phyloP scores from a whole-genome alignment of 2,797 vertebrate genomes.

The Austrolebias charrua region DNA sequence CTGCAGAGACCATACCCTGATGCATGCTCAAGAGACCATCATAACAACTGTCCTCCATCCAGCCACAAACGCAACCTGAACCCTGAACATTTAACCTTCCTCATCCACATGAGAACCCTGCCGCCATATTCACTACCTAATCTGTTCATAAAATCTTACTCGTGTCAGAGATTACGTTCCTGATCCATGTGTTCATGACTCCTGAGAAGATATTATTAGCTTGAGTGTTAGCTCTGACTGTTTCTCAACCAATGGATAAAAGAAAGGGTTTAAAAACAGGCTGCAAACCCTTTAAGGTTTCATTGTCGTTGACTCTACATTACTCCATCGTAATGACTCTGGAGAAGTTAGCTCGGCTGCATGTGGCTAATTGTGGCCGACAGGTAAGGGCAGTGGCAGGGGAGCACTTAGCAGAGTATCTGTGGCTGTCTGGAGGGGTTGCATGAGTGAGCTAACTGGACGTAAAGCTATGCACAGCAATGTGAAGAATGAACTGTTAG shows the following conservation, averaged over 20 bases:
- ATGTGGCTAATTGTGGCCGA: constrained; percentile 1
- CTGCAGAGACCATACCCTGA: too few relatives aligned
- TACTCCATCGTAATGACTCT: neutral
- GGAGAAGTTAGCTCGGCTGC: constrained; percentile 5
- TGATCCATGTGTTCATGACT: too few relatives aligned
- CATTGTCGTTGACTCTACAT: constrained; percentile 1
- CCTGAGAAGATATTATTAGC: too few relatives aligned
- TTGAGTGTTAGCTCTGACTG: too few relatives aligned
- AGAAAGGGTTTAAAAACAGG: neutral
- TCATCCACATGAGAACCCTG: too few relatives aligned
- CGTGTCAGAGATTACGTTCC: too few relatives aligned
- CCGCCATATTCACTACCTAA: too few relatives aligned
- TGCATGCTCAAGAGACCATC: too few relatives aligned
- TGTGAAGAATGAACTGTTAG: constrained; percentile 2
- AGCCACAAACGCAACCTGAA: too few relatives aligned
- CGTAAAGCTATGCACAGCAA: neutral
- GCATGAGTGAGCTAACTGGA: neutral
- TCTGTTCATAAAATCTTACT: too few relatives aligned
- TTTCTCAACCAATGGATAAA: neutral
- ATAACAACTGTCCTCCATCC: too few relatives aligned
- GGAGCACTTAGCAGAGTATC: neutral
- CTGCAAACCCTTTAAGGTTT: neutral
- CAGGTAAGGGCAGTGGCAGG: constrained; percentile 2
- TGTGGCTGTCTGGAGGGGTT: constrained; percentile 4
- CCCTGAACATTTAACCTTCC: too few relatives aligned